Base-by-base conservation (phyloP, 2,797 vertebrate species). In the Leuciscus waleckii region DNA sequence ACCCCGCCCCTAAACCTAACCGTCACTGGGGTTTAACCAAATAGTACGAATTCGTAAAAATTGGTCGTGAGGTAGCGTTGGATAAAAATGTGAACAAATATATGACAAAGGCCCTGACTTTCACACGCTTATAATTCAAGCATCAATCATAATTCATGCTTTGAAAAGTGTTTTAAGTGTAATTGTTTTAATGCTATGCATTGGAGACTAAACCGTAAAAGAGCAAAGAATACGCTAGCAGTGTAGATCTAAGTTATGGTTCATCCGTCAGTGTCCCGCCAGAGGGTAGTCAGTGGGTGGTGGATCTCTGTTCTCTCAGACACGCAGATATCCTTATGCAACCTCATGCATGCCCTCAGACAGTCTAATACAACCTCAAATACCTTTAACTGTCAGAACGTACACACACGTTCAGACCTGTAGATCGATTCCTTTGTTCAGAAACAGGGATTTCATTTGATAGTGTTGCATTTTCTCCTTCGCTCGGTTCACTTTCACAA, bases 241-340 rank as follows among this genome's bases (percentile, higher is more conserved):
- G 23, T 39, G 51, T 7, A 77, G 58, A 79, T 79, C 61, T 46
- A 65, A 65, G 37, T 65, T 65, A 29, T 65, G n/a, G 26, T 19
- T 79, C 46, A 79, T 46, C 58, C 43, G 76, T 8, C 76, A 39
- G 35, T 78, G 54, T 63, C 76, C n/a, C 21, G 2, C 76, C 76
- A 43, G 56, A 61, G 56, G 76, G 35, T 26, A 46, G n/a, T 79
- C 17, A 65, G 58, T 46, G 77, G 39, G 77, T 65, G 77, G 77
- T 67, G 77, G 58, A 16, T 9, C 76, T 58, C 77, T 79, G 32
- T 75, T 75, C 71, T 61, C 39, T 41, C 16, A 74, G 71, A 74
- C 16, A 29, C 26, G 9, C 58, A 54, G 39, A 79, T 61, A 46
- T 65, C 35, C 43, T 63, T 58, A 41, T 39, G n/a, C 16, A 79